phyloP scores from a whole-genome alignment of 2,113 vertebrate genomes.

The Erinaceus europaeus region DNA sequence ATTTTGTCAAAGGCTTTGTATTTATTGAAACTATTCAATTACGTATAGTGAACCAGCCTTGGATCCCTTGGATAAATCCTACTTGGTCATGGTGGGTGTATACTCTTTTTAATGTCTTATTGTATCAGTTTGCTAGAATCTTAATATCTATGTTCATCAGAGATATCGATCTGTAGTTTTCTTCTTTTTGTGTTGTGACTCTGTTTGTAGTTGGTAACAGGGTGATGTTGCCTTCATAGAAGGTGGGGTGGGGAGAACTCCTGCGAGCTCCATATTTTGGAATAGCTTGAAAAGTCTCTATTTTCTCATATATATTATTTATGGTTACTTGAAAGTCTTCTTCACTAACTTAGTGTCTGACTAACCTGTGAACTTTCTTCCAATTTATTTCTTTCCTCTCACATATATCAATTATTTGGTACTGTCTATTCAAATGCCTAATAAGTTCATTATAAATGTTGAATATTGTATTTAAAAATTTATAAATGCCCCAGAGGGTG shows the following conservation, averaged over 20 bases:
- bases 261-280: background rate
- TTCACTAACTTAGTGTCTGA: background rate
- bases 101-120: background rate
- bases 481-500: background rate
- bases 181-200: background rate
- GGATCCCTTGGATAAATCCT: background rate
- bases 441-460: background rate
- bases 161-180: no score
- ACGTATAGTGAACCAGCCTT: background rate
- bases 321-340: background rate
- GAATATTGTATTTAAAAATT: background rate
- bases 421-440: background rate
- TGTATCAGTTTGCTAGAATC: background rate
- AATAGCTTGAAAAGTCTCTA: no score
- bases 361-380: background rate
- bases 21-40: no score
- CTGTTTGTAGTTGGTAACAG: background rate
- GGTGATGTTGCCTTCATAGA: background rate
- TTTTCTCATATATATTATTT: background rate
- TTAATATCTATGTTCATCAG: no score
- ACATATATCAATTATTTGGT: background rate
- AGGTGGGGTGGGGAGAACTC: background rate
- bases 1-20: no score
- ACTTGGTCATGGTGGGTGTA: background rate
- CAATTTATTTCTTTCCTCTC: background rate